Base-by-base conservation (phyloP, 2,113 vertebrate genomes). In the Orientallactaga bullata region DNA sequence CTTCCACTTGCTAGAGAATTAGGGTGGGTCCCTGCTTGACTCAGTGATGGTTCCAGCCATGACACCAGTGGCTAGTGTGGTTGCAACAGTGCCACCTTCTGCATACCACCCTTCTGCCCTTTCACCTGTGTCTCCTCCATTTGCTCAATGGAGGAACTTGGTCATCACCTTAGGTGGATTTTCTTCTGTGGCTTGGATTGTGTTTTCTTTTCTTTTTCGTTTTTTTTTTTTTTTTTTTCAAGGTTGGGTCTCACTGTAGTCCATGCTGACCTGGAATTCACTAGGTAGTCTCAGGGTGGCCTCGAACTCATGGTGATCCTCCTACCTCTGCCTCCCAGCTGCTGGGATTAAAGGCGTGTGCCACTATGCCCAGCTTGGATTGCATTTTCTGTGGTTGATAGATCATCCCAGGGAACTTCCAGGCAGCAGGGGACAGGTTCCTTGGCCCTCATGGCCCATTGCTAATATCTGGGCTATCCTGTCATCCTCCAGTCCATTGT, bases 1-100 rank as follows among this genome's bases (percentile, higher is more conserved):
- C 68, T 97, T 95, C 83, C 32, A 1, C 63, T 82, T 37, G 66
- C 26, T n/a, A n/a, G 42, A n/a, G 69, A 10, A 76, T 97, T 92
- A 98, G 95, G 97, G 42, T 10, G 13, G 66, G 60, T 58, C 97
- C 96, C 97, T 97, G 92, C 97, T 95, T 89, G 96, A 97, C 72
- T 96, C 88, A 0, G 96, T 77, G 2, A 96, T 76, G 79, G 97
- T 94, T 91, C 95, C 96, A 65, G 92, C 95, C 26, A 96, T 91
- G 79, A 98, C 96, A 69, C 94, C 76, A 10, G 97, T 88, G 69
- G 96, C 96, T 23, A 95, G 65, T 2, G 97, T 21, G 42, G 95
- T 98, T 92, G 97, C 97, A 60, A 95, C 61, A 97, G 87, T 7
- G 96, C 94, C 39, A 86, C 81, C 63, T 96, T 96, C 95, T 97